phyloP scores from a whole-genome alignment of 1,140 invertebrate species.

The Dermatophagoides farinae region DNA sequence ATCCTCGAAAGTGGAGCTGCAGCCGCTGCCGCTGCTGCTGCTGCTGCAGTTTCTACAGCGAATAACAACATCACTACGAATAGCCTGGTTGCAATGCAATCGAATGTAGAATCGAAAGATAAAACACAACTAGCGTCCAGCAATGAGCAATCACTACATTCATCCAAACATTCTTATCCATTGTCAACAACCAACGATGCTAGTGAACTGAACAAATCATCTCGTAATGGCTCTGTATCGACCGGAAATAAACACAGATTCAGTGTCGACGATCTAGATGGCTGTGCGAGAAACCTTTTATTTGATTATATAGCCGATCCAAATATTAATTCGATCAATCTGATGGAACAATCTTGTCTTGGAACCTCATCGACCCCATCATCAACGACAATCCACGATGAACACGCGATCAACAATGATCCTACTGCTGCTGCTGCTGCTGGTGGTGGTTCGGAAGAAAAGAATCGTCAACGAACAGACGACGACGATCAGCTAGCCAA shows the following conservation, averaged over 20 bases:
- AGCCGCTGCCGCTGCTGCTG: neutral
- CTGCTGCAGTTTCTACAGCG: neutral
- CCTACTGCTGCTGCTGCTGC: neutral
- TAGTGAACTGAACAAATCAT: too few species aligned
- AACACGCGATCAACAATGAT: neutral
- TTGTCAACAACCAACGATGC: too few species aligned
- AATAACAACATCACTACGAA: neutral
- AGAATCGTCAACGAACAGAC: neutral
- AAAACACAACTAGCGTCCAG: too few species aligned
- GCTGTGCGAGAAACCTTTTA: too few species aligned
- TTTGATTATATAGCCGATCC: too few species aligned
- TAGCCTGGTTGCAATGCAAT: too few species aligned
- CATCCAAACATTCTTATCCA: neutral
- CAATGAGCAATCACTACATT: neutral
- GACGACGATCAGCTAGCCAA: neutral
- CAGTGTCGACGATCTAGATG: too few species aligned
- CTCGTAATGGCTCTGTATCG: too few species aligned
- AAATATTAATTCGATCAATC: too few species aligned
- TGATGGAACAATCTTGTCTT: too few species aligned
- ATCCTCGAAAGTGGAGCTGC: slow-evolving; percentile 26
- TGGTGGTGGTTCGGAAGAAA: neutral
- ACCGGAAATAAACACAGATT: too few species aligned
- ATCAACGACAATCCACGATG: neutral
- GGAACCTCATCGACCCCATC: too few species aligned
- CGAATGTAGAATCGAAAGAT: neutral